These are phyloP conservation scores for Drosophila gaucha DNA, from an alignment of 2,888 invertebrate species.

Conservation along the genomic window DNA sequence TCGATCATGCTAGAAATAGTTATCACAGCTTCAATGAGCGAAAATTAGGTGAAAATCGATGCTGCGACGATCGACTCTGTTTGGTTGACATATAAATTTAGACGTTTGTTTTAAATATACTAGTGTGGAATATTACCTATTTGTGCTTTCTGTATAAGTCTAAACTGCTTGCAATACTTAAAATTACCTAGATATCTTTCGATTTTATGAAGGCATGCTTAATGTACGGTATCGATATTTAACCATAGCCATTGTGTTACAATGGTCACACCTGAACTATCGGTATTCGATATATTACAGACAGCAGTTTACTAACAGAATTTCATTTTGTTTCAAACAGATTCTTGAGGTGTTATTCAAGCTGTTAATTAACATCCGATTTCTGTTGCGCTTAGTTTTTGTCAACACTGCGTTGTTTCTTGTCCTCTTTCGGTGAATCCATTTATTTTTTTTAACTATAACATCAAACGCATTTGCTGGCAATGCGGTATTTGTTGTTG, in stretches of 20 bases:
- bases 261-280: conserved; percentile 2
- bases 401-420: conserved; percentile 48
- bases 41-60: neutral
- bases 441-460: conserved; percentile 10
- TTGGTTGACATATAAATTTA: neutral
- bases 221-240: neutral
- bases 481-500: conserved; percentile 43
- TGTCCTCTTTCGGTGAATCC: conserved; percentile 39
- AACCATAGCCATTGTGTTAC: neutral
- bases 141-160: neutral
- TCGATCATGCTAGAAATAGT: no score
- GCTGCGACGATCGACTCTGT: neutral
- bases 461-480: conserved; percentile 45
- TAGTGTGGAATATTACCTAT: neutral
- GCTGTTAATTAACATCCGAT: conserved; percentile 46
- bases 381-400: conserved; percentile 54
- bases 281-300: neutral
- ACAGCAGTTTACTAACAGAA: conserved; percentile 11
- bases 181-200: neutral
- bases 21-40: neutral
- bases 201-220: neutral
- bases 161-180: neutral
- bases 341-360: neutral
- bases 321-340: conserved; percentile 8
- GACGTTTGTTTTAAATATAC: no score